These are phyloP conservation scores for Drosophila pruinosa DNA, from an alignment of 1,140 invertebrate species.

Conservation along the genomic window DNA sequence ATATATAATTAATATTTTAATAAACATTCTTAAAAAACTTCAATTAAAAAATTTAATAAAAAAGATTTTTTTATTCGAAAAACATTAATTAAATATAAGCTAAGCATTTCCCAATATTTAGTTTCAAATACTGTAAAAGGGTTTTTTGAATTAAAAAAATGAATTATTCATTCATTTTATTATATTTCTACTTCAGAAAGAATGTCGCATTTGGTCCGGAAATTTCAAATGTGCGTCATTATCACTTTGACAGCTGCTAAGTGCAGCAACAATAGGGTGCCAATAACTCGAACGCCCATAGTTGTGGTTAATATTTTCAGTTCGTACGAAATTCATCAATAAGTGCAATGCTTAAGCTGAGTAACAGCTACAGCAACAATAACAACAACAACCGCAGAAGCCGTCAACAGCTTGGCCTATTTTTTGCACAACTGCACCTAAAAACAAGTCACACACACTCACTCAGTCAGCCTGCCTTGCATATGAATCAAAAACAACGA, in stretches of 20 bases:
- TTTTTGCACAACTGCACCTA: conserved; percentile 55
- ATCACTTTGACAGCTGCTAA: not conserved
- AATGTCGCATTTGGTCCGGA: not conserved
- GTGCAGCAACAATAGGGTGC: not conserved
- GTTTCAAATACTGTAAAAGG: too few relatives aligned
- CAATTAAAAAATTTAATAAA: too few relatives aligned
- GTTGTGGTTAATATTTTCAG: not conserved
- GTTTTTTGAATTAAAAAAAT: not conserved
- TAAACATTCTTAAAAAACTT: too few relatives aligned
- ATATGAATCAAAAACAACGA: conserved; percentile 47
- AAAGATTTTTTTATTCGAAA: too few relatives aligned
- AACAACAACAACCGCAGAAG: conserved; percentile 38
- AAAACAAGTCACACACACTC: conserved; percentile 29
- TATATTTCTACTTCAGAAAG: not conserved
- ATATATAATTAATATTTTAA: too few relatives aligned
- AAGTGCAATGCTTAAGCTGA: conserved; percentile 28
- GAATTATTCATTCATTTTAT: not conserved
- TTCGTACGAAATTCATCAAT: conserved; percentile 33
- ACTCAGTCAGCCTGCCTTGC: conserved; percentile 25
- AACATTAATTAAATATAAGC: too few relatives aligned
- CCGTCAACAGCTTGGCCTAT: conserved; percentile 67
- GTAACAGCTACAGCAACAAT: conserved; percentile 8
- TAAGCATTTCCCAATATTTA: too few relatives aligned
- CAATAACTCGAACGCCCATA: not conserved
- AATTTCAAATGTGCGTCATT: not conserved